Evolutionary conservation across 2,797 vertebrate species (phyloP).

Genomic region (Onychomys arenicola): DNA sequence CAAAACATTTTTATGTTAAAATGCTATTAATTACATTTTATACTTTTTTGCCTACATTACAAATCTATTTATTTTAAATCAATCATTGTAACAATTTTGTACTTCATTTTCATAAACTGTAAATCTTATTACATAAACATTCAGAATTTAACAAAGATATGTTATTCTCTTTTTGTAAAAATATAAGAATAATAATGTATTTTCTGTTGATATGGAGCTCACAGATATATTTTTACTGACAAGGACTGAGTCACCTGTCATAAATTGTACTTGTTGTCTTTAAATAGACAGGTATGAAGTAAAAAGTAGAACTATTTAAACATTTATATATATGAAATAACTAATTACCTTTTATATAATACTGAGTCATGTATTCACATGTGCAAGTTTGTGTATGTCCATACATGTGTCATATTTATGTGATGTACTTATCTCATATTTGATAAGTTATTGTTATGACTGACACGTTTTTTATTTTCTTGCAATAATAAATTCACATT

Average conservation of each 20-base stretch:
- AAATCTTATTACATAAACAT: slow-evolving; percentile 77
- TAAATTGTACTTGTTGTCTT: slow-evolving; percentile 88
- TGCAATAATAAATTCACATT: background rate
- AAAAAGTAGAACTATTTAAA: slow-evolving; percentile 86
- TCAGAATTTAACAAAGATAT: slow-evolving; percentile 91
- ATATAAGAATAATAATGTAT: slow-evolving; percentile 87
- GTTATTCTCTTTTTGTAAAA: slow-evolving; percentile 84
- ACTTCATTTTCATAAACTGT: slow-evolving; percentile 51
- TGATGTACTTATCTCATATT: slow-evolving; percentile 77
- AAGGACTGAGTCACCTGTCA: slow-evolving; percentile 92
- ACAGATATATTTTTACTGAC: slow-evolving; percentile 85
- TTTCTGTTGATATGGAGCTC: slow-evolving; percentile 88
- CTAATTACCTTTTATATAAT: slow-evolving; percentile 89
- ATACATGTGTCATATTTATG: background rate
- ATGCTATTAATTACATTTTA: background rate
- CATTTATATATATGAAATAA: slow-evolving; percentile 82
- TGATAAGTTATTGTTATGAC: slow-evolving; percentile 43
- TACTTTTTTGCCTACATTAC: slow-evolving; percentile 58
- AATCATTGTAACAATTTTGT: slow-evolving; percentile 36
- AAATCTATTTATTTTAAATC: slow-evolving; percentile 42
- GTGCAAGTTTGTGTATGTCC: too few relatives aligned
- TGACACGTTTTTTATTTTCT: background rate
- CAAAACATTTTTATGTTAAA: background rate
- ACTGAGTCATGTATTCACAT: slow-evolving; percentile 79
- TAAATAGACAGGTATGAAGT: slow-evolving; percentile 89